These are phyloP conservation scores for Pharmacophagus antenor DNA, from an alignment of 2,888 invertebrate genomes.

Conservation along the genomic window DNA sequence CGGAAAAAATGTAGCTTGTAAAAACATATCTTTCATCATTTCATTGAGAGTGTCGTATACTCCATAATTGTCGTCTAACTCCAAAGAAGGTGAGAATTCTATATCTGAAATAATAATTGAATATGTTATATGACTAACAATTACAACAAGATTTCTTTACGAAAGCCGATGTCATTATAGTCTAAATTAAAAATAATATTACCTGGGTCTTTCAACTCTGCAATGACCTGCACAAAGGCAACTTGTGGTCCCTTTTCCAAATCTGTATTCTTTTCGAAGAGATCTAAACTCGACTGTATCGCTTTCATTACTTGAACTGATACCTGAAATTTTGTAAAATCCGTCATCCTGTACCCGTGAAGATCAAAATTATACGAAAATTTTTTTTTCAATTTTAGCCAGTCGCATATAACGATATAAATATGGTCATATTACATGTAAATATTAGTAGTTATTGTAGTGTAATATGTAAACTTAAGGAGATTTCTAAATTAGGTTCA, in stretches of 20 bases:
- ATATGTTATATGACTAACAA: too few relatives aligned
- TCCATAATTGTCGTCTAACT: conserved; percentile 83
- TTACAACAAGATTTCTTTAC: too few relatives aligned
- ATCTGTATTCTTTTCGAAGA: conserved; percentile 83
- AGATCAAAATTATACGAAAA: background rate
- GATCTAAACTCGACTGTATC: conserved; percentile 74
- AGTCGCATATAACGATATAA: too few relatives aligned
- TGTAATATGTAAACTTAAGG: too few relatives aligned
- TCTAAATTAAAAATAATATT: background rate
- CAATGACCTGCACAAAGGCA: conserved; percentile 88
- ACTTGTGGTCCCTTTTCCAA: conserved; percentile 74
- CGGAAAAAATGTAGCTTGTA: conserved; percentile 86
- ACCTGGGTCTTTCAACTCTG: conserved; percentile 87
- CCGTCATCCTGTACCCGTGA: background rate
- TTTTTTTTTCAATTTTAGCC: background rate
- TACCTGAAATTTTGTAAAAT: conserved; percentile 46
- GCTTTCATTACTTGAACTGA: conserved; percentile 69
- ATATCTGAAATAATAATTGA: conserved; percentile 81
- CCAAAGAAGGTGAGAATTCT: conserved; percentile 87
- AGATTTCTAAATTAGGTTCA: too few relatives aligned
- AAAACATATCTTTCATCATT: conserved; percentile 88
- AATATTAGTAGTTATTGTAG: too few relatives aligned
- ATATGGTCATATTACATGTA: too few relatives aligned
- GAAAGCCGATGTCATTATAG: background rate
- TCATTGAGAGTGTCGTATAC: conserved; percentile 85